Percentiles rank a stretch among this genome's conserved stretches.
These are phyloP conservation scores for Pachymerium ferrugineum DNA, from an alignment of 2,888 invertebrate genomes.

Conservation along the genomic window DNA sequence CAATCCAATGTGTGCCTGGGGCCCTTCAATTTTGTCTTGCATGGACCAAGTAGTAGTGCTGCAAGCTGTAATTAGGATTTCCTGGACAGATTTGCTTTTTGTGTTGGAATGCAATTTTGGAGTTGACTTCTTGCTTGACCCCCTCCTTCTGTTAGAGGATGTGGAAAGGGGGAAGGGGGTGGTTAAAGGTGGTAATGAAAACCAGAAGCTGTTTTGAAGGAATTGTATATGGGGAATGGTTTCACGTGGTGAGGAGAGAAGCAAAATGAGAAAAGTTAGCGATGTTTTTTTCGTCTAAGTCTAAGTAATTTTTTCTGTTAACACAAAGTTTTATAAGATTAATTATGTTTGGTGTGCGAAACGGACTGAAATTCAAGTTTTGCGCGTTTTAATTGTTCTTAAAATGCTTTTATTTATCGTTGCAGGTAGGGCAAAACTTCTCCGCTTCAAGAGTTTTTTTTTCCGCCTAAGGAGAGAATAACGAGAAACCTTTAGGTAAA, in stretches of 20 bases:
- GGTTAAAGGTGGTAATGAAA: slow-evolving; percentile 21
- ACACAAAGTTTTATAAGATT: too few relatives aligned
- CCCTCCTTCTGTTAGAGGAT: slow-evolving; percentile 11
- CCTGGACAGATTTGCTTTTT: slow-evolving; percentile 21
- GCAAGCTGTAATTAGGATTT: slow-evolving; percentile 21
- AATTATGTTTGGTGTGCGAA: too few relatives aligned
- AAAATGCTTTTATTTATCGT: too few relatives aligned
- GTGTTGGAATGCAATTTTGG: slow-evolving; percentile 21
- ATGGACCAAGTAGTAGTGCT: neutral
- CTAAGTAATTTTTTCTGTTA: too few relatives aligned
- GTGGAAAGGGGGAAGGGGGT: slow-evolving; percentile 5
- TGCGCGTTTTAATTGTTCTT: too few relatives aligned
- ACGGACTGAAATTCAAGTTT: too few relatives aligned
- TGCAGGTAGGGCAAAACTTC: too few relatives aligned
- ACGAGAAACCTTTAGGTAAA: too few relatives aligned
- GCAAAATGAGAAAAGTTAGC: neutral
- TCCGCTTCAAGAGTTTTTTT: too few relatives aligned
- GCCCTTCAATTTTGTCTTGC: slow-evolving; percentile 8
- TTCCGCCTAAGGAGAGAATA: too few relatives aligned
- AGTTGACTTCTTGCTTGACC: slow-evolving; percentile 1
- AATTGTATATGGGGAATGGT: neutral
- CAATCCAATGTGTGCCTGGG: neutral
- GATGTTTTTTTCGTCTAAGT: too few relatives aligned
- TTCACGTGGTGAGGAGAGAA: neutral
- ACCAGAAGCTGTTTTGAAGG: slow-evolving; percentile 4